Percentiles rank a stretch among this genome's conserved stretches.
Evolutionary conservation across 2,888 invertebrate genomes (phyloP).

Genomic region (Noctua janthina): DNA sequence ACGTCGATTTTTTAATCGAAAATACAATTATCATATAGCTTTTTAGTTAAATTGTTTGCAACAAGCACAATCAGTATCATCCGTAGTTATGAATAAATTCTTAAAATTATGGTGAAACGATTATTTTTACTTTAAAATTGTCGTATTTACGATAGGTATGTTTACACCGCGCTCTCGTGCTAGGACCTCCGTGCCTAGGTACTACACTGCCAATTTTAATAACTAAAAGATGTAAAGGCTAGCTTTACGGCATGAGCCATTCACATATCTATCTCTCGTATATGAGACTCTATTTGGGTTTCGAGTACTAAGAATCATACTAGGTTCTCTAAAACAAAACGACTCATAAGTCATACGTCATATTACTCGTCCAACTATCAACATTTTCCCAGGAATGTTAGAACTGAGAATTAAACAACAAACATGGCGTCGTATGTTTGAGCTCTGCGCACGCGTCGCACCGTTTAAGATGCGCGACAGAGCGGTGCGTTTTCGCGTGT

Average conservation of each 20-base stretch:
- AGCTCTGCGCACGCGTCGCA: neutral
- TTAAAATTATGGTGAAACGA: no score
- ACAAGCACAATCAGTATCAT: no score
- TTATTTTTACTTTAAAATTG: no score
- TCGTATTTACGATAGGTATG: no score
- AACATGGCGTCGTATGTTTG: slow-evolving; percentile 14
- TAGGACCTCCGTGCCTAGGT: no score
- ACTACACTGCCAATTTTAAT: neutral
- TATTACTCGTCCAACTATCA: neutral
- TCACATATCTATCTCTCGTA: neutral
- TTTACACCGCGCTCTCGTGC: no score
- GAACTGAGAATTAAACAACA: slow-evolving; percentile 5
- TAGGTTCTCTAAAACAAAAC: neutral
- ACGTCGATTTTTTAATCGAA: no score
- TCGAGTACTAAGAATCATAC: neutral
- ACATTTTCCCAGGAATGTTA: slow-evolving; percentile 10
- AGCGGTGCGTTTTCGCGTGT: slow-evolving; percentile 43
- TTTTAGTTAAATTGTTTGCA: no score
- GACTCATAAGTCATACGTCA: neutral
- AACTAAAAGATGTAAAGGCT: neutral
- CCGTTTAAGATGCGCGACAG: slow-evolving; percentile 22
- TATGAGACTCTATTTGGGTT: neutral
- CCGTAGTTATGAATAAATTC: no score
- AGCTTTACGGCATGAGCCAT: neutral
- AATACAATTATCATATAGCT: no score